Conservation (phyloP, 2,797 vertebrate genomes). For the Sciurus vulgaris region DNA sequence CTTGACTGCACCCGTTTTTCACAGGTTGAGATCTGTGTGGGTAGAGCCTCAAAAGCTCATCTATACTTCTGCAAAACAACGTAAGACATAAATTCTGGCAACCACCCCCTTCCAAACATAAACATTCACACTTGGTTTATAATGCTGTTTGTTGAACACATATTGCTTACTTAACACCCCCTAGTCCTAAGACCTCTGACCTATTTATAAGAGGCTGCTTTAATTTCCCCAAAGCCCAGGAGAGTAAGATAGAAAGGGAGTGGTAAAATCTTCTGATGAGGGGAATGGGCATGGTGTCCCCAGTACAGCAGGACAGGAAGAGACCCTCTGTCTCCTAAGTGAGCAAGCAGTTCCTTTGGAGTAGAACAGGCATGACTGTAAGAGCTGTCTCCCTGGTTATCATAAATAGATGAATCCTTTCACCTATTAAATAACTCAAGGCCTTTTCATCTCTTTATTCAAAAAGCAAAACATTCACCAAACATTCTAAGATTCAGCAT, state of each 20-base stretch:
- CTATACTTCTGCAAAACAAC: background rate
- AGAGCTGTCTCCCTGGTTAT: background rate
- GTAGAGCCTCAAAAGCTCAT: background rate
- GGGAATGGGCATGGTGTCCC: background rate
- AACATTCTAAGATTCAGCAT: background rate
- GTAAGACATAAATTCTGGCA: background rate
- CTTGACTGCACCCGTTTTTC: background rate
- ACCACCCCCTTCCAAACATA: background rate
- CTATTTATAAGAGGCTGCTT: background rate
- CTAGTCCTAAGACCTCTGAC: background rate
- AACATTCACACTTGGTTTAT: background rate
- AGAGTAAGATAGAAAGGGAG: background rate
- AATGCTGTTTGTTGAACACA: background rate
- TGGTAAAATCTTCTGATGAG: background rate
- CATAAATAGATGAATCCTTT: background rate
- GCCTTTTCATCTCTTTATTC: background rate
- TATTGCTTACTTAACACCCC: background rate
- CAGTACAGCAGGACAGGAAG: background rate
- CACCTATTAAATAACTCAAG: background rate
- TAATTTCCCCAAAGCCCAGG: background rate
- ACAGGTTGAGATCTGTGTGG: background rate
- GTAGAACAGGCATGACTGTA: background rate
- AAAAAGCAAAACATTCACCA: background rate
- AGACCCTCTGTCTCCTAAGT: background rate
- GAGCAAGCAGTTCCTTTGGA: background rate